Evolutionary conservation across 2,888 invertebrate genomes (phyloP).

Genomic region (Acronicta aceris): DNA sequence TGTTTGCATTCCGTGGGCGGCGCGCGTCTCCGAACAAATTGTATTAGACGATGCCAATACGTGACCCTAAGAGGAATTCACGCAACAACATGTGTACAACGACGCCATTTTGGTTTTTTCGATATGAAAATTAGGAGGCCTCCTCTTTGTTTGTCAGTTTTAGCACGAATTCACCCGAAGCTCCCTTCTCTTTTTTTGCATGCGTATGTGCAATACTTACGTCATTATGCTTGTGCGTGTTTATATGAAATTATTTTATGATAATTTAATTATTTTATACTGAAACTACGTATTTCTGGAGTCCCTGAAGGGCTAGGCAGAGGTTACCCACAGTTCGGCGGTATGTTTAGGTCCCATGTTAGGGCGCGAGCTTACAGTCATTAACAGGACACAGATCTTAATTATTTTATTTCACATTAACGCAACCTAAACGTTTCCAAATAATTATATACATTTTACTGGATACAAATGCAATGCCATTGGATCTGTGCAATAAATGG

Average conservation of each 20-base stretch:
- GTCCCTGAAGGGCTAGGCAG: too few species aligned
- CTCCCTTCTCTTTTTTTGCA: conserved; percentile 50
- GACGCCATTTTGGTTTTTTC: conserved; percentile 71
- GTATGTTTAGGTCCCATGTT: too few species aligned
- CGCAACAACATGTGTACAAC: conserved; percentile 73
- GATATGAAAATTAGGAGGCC: conserved; percentile 75
- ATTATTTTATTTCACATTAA: too few species aligned
- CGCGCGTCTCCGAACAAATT: conserved; percentile 83
- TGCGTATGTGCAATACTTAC: conserved; percentile 53
- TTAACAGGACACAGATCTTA: too few species aligned
- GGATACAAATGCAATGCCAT: too few species aligned
- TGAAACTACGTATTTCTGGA: conserved; percentile 4
- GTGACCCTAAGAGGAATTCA: conserved; percentile 78
- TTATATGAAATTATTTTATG: conserved; percentile 51
- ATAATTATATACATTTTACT: too few species aligned
- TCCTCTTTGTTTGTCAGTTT: conserved; percentile 62
- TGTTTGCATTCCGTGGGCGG: conserved; percentile 80
- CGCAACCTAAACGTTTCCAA: too few species aligned
- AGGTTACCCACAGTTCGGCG: too few species aligned
- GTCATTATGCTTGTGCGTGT: conserved; percentile 44
- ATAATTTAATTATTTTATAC: conserved; percentile 45
- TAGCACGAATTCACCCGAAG: conserved; percentile 62
- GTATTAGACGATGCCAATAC: conserved; percentile 85
- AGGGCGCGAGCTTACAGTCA: too few species aligned
- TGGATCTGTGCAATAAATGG: too few species aligned